These are phyloP conservation scores for Chroicocephalus ridibundus DNA, from an alignment of 2,113 vertebrate species.

Conservation along the genomic window DNA sequence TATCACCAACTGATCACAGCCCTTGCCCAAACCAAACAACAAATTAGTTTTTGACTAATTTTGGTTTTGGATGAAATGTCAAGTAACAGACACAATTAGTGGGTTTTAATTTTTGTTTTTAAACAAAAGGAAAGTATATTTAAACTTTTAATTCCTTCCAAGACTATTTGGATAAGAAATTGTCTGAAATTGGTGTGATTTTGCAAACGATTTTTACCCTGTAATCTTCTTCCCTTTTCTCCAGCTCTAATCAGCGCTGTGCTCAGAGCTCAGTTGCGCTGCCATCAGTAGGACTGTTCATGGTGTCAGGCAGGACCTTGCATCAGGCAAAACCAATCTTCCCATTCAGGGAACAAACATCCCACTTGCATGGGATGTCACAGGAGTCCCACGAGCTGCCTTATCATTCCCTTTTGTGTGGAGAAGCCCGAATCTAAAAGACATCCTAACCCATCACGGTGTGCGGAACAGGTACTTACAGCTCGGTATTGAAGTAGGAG, in stretches of 20 bases:
- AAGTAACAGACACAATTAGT: neutral
- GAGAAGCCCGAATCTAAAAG: neutral
- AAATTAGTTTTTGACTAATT: neutral
- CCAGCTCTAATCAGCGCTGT: neutral
- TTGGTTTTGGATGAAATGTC: neutral
- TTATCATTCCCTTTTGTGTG: neutral
- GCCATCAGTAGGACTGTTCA: neutral
- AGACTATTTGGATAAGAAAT: neutral
- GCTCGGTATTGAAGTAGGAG: constrained; percentile 79
- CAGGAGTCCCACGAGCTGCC: neutral
- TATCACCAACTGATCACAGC: neutral
- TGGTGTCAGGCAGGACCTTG: neutral
- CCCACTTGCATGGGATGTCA: neutral
- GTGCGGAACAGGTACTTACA: constrained; percentile 62
- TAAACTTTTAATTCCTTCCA: neutral
- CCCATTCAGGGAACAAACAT: neutral
- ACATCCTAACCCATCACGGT: neutral
- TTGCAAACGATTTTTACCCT: neutral
- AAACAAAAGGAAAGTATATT: neutral
- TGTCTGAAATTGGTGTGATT: neutral
- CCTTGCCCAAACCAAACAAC: neutral
- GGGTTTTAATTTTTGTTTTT: neutral
- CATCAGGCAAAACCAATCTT: neutral
- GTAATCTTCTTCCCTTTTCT: neutral
- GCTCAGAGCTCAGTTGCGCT: neutral